Evolutionary conservation across 1,140 invertebrate species (phyloP).

Genomic region (Eupristina koningsbergeri): DNA sequence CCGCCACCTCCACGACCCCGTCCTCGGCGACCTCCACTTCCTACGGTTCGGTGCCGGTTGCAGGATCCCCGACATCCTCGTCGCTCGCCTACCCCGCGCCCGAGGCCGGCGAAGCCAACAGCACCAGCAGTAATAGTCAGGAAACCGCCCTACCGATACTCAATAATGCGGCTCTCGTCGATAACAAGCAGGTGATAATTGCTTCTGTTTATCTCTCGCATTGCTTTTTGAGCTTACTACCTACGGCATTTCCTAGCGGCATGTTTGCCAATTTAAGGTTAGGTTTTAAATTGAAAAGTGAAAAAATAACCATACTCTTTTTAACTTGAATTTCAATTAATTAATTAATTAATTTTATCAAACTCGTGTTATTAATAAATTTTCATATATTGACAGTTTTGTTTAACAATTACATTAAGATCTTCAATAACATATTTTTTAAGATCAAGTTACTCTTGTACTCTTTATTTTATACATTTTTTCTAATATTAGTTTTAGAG

Average conservation of each 20-base stretch:
- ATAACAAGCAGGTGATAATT: slow-evolving; percentile 46
- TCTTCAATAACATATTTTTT: too few species aligned
- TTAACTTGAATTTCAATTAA: not conserved
- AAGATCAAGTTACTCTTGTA: too few species aligned
- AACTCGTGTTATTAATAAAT: too few species aligned
- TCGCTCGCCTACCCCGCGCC: slow-evolving; percentile 5
- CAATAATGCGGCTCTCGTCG: slow-evolving; percentile 45
- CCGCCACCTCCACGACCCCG: slow-evolving; percentile 6
- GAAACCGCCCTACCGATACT: slow-evolving; percentile 41
- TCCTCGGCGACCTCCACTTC: slow-evolving; percentile 16
- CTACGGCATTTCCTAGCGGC: too few species aligned
- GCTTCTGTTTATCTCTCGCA: not conserved
- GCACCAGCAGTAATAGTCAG: not conserved
- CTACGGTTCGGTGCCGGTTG: slow-evolving; percentile 4
- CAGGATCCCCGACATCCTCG: not conserved
- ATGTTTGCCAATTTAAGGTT: slow-evolving; percentile 3
- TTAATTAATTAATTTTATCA: too few species aligned
- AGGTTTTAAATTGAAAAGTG: not conserved
- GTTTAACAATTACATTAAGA: too few species aligned
- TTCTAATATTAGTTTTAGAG: too few species aligned
- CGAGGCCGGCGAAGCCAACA: slow-evolving; percentile 5
- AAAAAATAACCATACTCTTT: not conserved
- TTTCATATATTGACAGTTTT: too few species aligned
- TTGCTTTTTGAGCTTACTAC: not conserved
- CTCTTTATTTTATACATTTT: too few species aligned